Evolutionary conservation across 1,140 invertebrate species (phyloP).

Genomic region (Ridgeia piscesae): DNA sequence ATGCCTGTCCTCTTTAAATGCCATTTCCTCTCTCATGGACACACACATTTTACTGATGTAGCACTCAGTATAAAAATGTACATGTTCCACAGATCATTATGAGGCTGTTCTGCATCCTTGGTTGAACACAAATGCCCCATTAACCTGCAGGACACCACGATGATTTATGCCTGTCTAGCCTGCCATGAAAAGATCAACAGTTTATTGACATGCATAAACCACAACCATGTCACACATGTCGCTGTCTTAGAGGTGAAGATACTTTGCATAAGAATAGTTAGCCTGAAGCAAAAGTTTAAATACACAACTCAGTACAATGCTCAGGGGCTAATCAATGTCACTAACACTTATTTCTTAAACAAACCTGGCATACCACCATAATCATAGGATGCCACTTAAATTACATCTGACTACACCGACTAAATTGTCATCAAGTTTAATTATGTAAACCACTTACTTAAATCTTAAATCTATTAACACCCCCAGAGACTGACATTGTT

Average conservation of each 20-base stretch:
- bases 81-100: too few species aligned
- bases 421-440: not conserved
- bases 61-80: too few species aligned
- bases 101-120: too few species aligned
- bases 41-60: too few species aligned
- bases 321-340: too few species aligned
- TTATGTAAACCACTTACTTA: not conserved
- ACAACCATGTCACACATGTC: not conserved
- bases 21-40: too few species aligned
- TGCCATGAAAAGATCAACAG: not conserved
- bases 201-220: not conserved
- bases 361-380: not conserved
- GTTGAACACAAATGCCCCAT: too few species aligned
- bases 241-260: not conserved
- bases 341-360: too few species aligned
- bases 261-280: not conserved
- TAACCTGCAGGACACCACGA: not conserved
- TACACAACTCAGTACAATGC: not conserved
- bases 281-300: not conserved
- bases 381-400: not conserved
- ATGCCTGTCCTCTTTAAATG: too few species aligned
- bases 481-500: not conserved
- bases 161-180: not conserved
- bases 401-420: not conserved
- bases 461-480: not conserved